Conservation (phyloP, 1,140 invertebrate genomes). For the Saccostrea glomerata region DNA sequence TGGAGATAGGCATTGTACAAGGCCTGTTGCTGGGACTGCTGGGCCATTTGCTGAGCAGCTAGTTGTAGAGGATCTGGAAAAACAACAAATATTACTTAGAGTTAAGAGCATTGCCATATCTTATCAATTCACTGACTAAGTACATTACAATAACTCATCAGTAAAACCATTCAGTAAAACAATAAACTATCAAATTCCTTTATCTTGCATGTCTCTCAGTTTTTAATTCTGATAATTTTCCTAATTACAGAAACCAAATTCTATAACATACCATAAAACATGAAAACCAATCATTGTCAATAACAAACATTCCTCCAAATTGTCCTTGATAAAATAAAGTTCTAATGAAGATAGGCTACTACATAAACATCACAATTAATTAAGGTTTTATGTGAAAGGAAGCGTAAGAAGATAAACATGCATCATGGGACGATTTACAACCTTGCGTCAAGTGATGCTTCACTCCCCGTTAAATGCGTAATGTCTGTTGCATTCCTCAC, state of each 20-base stretch:
- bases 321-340: not conserved
- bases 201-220: too few species aligned
- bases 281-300: not conserved
- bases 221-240: too few species aligned
- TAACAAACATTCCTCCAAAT: not conserved
- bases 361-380: slow-evolving; percentile 29
- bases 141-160: too few species aligned
- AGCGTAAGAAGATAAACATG: slow-evolving; percentile 31
- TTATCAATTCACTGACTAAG: too few species aligned
- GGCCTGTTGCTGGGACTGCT: slow-evolving; percentile 68
- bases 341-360: not conserved
- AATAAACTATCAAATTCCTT: too few species aligned
- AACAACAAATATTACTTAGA: not conserved
- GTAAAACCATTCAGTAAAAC: too few species aligned
- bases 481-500: slow-evolving; percentile 19
- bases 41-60: slow-evolving; percentile 62
- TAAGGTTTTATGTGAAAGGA: not conserved
- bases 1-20: slow-evolving; percentile 65
- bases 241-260: too few species aligned
- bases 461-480: slow-evolving; percentile 25
- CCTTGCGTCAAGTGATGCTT: slow-evolving; percentile 1
- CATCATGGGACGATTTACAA: slow-evolving; percentile 15
- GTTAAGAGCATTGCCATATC: too few species aligned
- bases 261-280: not conserved
- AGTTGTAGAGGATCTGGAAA: slow-evolving; percentile 51